phyloP scores from a whole-genome alignment of 2,888 invertebrate genomes.

The Melinopterus prodromus region DNA sequence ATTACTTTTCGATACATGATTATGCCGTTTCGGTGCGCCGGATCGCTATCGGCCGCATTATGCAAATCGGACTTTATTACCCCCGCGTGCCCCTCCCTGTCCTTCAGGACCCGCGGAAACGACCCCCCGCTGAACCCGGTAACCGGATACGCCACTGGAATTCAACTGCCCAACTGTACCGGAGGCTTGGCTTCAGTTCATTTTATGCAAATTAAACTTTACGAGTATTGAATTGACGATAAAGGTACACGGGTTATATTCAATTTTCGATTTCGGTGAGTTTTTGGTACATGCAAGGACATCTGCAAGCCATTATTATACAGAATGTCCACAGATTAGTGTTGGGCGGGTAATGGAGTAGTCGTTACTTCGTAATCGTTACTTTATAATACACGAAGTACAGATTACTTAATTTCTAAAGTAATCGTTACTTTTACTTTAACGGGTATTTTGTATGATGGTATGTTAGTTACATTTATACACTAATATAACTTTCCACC shows the following conservation, averaged over 20 bases:
- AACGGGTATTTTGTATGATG: no score
- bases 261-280: not conserved
- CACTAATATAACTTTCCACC: no score
- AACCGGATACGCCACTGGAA: not conserved
- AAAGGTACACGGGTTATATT: not conserved
- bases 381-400: no score
- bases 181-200: not conserved
- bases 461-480: no score
- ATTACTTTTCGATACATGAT: conserved; percentile 25
- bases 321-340: no score
- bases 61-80: conserved; percentile 15
- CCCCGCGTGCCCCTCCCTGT: no score
- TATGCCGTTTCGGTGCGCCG: conserved; percentile 15
- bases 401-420: no score
- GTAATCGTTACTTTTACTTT: no score
- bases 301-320: no score
- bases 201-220: not conserved
- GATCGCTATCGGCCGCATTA: conserved; percentile 19
- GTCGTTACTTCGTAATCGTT: no score
- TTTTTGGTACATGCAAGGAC: no score
- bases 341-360: no score
- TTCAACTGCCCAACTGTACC: not conserved
- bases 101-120: not conserved
- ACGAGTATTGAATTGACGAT: not conserved
- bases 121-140: not conserved